Conservation (phyloP, 2,888 invertebrate species). For the Dasypogon diadema region DNA sequence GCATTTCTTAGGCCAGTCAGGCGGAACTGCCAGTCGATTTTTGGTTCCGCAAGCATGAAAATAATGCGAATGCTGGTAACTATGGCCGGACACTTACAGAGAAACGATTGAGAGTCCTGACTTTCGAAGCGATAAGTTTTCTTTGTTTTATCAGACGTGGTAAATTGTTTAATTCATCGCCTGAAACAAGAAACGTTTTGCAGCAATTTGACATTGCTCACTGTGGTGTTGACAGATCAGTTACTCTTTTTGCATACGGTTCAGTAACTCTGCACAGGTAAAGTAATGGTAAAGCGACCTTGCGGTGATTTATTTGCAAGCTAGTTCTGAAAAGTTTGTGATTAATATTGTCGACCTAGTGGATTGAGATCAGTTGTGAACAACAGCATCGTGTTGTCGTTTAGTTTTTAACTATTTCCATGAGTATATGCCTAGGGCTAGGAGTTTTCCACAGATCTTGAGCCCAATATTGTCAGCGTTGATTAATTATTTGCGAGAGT, state of each 20-base stretch:
- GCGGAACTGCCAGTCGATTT: not conserved
- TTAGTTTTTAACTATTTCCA: no score
- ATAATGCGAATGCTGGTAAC: not conserved
- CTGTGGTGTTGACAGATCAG: no score
- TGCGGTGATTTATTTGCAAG: not conserved
- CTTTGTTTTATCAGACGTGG: not conserved
- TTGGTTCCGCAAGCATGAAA: not conserved
- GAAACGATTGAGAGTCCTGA: not conserved
- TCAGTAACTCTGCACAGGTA: not conserved
- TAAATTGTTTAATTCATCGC: not conserved
- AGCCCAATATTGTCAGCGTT: not conserved
- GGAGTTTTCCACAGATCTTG: not conserved
- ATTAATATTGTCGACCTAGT: not conserved
- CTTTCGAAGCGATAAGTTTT: not conserved
- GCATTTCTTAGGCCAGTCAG: not conserved
- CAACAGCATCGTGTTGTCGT: no score
- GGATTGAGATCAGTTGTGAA: not conserved
- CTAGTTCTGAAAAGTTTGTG: not conserved
- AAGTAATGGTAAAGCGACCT: not conserved
- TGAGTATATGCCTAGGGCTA: no score
- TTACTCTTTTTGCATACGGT: not conserved
- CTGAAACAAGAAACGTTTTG: no score
- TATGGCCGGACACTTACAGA: not conserved
- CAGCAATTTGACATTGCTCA: no score
- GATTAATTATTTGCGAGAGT: not conserved